phyloP scores from a whole-genome alignment of 2,113 vertebrate genomes.

The Poecile atricapillus region DNA sequence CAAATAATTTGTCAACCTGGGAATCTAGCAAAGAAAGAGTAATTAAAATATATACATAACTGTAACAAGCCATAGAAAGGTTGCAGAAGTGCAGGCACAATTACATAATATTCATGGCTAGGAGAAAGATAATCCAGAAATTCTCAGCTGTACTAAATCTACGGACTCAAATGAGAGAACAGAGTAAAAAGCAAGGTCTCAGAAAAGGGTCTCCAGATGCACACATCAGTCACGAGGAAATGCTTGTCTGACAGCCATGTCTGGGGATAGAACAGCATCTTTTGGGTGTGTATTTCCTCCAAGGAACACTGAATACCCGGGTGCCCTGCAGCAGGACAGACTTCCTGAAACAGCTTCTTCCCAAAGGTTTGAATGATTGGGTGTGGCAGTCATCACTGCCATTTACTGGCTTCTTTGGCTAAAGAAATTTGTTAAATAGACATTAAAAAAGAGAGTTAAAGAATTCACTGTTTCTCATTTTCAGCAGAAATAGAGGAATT shows the following conservation, averaged over 20 bases:
- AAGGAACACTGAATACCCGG: rapidly evolving
- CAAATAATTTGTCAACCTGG: background rate
- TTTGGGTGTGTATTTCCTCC: background rate
- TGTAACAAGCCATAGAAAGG: background rate
- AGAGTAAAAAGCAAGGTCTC: background rate
- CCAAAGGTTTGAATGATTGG: background rate
- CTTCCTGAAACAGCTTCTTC: background rate
- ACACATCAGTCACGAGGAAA: background rate
- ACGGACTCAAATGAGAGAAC: background rate
- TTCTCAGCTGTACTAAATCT: background rate
- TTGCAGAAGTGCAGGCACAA: background rate
- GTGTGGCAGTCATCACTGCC: background rate
- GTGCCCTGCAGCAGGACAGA: background rate
- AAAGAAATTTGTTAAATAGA: background rate
- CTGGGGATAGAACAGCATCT: background rate
- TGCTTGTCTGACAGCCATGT: background rate
- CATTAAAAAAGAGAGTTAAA: background rate
- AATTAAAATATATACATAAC: background rate
- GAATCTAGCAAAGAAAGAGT: background rate
- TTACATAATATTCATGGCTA: background rate
- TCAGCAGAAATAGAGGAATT: background rate
- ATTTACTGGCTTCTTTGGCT: background rate
- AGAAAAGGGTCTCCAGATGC: rapidly evolving
- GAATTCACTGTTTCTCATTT: background rate
- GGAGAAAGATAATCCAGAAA: background rate